Base-by-base conservation (phyloP, 2,888 invertebrate genomes). In the Acheta domesticus region DNA sequence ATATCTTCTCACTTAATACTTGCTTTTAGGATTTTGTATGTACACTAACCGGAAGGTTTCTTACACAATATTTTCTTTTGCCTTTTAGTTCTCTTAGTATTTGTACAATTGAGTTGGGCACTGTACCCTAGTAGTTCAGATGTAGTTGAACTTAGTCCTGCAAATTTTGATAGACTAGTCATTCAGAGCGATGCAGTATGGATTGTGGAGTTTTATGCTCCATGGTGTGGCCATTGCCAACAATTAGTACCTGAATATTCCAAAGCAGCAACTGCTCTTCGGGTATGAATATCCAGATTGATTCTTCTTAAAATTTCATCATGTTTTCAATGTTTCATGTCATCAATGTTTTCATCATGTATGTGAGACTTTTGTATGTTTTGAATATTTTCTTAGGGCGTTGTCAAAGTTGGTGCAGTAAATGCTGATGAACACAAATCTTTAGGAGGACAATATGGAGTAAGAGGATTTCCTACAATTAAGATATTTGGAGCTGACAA, bases 151-250 rank as follows among this genome's bases (percentile, higher is more conserved):
- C 88, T 99, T 81, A 97, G 93, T n/a, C 91, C 94, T 1, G 89
- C 89, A 77, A 98, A 97, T 89, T 99, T 98, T 86, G 93, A 98
- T 84, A 91, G 89, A 83, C 88, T 93, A 83, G 98, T 99, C 8
- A 87, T 92, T 77, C 91, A 94, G 83, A 91, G 95, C 82, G 94
- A 98, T 86, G 92, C 93, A 83, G 88, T 99, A 48, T 99, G 98
- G 98, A 88, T 99, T 80, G 95, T 99, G 1, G 98, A 99, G 85
- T 98, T 97, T 87, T 98, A 91, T 87, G 98, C 99, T 1, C 97
- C 98, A 1, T 99, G 98, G 98, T 98, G 95, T 87, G 96, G 95
- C 16, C 95, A 96, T 85, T 96, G 99, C 87, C 93, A 98, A 86
- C 91, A 91, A 81, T 89, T 99, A 75, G 96, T 93, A 75, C 95